These are phyloP conservation scores for Acrossocheilus wenchowensis DNA, from an alignment of 2,797 vertebrate genomes.

Conservation along the genomic window DNA sequence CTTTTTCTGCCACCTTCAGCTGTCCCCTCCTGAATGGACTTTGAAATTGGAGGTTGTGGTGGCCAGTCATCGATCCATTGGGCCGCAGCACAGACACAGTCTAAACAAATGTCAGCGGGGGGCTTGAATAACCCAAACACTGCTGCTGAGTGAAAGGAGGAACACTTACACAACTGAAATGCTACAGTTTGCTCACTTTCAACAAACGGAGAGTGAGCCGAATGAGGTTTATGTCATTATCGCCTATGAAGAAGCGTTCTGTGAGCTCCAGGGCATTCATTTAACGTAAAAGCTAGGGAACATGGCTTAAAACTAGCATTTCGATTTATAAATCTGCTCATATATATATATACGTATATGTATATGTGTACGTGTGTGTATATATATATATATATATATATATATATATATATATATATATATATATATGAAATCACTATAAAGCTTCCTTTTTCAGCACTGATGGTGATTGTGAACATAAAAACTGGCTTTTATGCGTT, in stretches of 20 bases:
- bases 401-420: background rate
- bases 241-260: background rate
- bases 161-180: conserved; percentile 31
- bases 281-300: background rate
- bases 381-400: background rate
- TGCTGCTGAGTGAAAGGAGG: conserved; percentile 39
- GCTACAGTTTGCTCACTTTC: conserved; percentile 53
- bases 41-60: conserved; percentile 31
- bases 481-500: conserved; percentile 34
- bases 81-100: conserved; percentile 42
- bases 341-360: background rate
- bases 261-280: background rate
- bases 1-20: conserved; percentile 38
- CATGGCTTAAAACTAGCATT: background rate
- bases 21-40: conserved; percentile 25
- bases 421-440: background rate
- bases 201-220: conserved; percentile 28
- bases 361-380: too few relatives aligned
- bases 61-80: conserved; percentile 54
- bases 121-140: conserved; percentile 54
- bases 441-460: background rate
- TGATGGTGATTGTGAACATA: conserved; percentile 5
- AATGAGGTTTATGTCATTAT: conserved; percentile 48
- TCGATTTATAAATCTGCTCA: background rate
- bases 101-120: conserved; percentile 56